Evolutionary conservation across 2,888 invertebrate genomes (phyloP).

Genomic region (Drosophila gaucha): DNA sequence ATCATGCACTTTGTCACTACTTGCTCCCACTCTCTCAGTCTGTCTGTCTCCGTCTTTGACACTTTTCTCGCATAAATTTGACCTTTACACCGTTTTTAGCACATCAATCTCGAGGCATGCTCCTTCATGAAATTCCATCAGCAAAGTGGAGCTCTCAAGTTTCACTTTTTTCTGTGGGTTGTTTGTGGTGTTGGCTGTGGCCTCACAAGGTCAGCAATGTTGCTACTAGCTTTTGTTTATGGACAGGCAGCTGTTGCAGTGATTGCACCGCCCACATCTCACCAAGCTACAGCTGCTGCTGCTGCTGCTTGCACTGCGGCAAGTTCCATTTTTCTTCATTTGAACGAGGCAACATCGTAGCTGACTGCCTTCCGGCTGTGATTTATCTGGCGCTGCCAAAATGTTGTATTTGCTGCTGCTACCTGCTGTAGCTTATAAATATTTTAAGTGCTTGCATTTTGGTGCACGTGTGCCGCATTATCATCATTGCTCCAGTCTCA

Average conservation of each 20-base stretch:
- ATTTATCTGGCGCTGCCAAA: constrained; percentile 67
- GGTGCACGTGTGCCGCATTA: constrained; percentile 77
- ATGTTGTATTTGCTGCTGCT: constrained; percentile 43
- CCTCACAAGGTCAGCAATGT: constrained; percentile 51
- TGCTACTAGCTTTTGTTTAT: constrained; percentile 50
- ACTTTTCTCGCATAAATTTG: constrained; percentile 65
- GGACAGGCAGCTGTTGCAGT: constrained; percentile 42
- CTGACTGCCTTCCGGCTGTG: constrained; percentile 50
- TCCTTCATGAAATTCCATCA: constrained; percentile 52
- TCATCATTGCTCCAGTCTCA: constrained; percentile 53
- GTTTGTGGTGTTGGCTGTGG: constrained; percentile 16
- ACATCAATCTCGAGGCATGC: constrained; percentile 61
- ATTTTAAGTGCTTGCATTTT: constrained; percentile 79
- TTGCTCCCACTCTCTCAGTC: not conserved
- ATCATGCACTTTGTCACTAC: constrained; percentile 66
- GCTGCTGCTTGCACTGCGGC: constrained; percentile 40
- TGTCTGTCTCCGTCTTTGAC: constrained; percentile 23
- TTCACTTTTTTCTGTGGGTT: constrained; percentile 10
- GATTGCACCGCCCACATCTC: constrained; percentile 31
- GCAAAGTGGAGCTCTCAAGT: constrained; percentile 51
- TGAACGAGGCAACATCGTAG: constrained; percentile 46
- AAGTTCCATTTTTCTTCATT: constrained; percentile 73
- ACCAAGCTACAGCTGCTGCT: no score
- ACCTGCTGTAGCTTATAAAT: constrained; percentile 68
- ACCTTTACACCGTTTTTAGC: constrained; percentile 62